phyloP scores from a whole-genome alignment of 1,140 invertebrate genomes.

The Cyclina sinensis region DNA sequence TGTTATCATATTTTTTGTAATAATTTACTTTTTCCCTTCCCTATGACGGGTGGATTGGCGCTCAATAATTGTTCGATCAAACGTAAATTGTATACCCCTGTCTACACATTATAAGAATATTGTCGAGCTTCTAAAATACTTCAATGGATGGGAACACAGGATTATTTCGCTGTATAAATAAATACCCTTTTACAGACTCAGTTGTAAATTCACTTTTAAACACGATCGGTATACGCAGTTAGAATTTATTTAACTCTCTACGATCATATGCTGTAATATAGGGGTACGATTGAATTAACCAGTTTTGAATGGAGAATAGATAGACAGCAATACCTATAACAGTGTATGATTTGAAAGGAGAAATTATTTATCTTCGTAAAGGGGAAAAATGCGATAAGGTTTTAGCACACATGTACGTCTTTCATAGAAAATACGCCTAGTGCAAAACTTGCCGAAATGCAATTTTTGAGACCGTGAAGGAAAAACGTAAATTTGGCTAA shows the following conservation, averaged over 20 bases:
- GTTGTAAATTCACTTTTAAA: background rate
- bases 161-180: constrained; percentile 17
- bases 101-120: background rate
- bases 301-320: constrained; percentile 21
- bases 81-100: constrained; percentile 19
- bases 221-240: background rate
- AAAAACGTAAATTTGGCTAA: no score
- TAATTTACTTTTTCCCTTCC: background rate
- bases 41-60: constrained; percentile 33
- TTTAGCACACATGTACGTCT: constrained; percentile 9
- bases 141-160: background rate
- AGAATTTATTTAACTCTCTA: constrained; percentile 5
- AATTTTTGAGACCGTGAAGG: background rate
- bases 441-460: constrained; percentile 20
- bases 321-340: background rate
- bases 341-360: constrained; percentile 21
- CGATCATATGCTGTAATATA: constrained; percentile 34
- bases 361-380: background rate
- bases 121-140: constrained; percentile 26
- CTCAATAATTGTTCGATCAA: constrained; percentile 14
- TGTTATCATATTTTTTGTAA: background rate
- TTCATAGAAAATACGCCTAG: background rate
- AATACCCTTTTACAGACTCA: background rate
- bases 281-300: constrained; percentile 25
- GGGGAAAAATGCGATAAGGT: background rate